Conservation (phyloP, 2,797 vertebrate species). For the Semaprochilodus insignis region DNA sequence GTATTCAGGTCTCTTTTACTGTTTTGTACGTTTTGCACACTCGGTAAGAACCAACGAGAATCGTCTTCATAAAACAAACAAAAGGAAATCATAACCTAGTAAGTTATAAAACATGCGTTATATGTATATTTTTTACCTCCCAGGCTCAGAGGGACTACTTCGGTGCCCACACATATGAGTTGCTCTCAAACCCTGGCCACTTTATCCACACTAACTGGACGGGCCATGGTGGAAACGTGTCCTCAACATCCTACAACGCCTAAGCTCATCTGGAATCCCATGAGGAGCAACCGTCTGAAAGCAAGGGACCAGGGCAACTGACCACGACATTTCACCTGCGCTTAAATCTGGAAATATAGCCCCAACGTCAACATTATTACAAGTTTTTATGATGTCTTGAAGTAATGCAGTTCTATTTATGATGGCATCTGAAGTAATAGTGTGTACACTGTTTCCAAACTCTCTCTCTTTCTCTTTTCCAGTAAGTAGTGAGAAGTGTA, state of each 20-base stretch:
- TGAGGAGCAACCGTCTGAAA: neutral
- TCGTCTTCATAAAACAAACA: neutral
- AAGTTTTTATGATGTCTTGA: constrained; percentile 40
- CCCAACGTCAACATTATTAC: constrained; percentile 41
- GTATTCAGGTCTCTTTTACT: no score
- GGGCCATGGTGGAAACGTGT: constrained; percentile 90
- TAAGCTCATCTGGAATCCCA: constrained; percentile 61
- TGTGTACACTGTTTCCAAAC: constrained; percentile 52
- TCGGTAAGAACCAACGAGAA: neutral
- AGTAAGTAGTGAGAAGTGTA: constrained; percentile 45
- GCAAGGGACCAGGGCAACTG: constrained; percentile 39
- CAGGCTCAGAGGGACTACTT: constrained; percentile 98
- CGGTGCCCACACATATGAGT: constrained; percentile 95
- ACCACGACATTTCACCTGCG: constrained; percentile 62
- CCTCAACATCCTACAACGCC: constrained; percentile 94
- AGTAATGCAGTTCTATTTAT: constrained; percentile 67
- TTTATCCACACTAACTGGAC: constrained; percentile 98
- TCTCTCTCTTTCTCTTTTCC: constrained; percentile 8
- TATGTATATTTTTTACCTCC: constrained; percentile 17
- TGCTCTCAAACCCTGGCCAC: constrained; percentile 85
- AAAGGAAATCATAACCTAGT: no score
- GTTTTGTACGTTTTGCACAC: neutral
- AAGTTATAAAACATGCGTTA: neutral
- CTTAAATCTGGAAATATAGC: constrained; percentile 31
- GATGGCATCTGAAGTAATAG: constrained; percentile 56